These are phyloP conservation scores for Pavo muticus DNA, from an alignment of 2,113 vertebrate species.

Conservation along the genomic window DNA sequence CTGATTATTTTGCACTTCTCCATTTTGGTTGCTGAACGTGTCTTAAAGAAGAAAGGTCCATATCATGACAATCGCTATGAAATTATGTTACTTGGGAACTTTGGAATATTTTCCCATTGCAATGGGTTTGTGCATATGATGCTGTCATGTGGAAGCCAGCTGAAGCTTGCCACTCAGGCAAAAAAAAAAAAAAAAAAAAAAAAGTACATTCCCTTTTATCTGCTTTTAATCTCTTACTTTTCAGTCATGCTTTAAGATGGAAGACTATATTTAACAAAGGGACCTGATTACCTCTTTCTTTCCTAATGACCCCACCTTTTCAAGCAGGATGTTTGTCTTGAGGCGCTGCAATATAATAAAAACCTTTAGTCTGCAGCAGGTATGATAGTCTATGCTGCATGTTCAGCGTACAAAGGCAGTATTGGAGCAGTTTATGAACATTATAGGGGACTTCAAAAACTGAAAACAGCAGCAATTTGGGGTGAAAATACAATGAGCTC, in stretches of 20 bases:
- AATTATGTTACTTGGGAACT: not conserved
- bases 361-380: not conserved
- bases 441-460: not conserved
- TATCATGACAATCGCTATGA: not conserved
- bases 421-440: not conserved
- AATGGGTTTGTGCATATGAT: not conserved
- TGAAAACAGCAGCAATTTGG: not conserved
- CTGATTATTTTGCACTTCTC: not conserved
- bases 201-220: not conserved
- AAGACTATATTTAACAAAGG: not conserved
- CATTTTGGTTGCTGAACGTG: not conserved
- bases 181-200: not conserved
- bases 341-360: not conserved
- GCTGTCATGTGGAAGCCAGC: not conserved
- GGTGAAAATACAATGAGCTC: not conserved
- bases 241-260: not conserved
- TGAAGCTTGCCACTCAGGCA: not conserved
- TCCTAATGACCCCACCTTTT: not conserved
- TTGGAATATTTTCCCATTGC: not conserved
- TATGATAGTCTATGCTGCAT: not conserved
- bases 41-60: not conserved
- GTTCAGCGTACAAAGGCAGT: not conserved
- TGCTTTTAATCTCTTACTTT: conserved; percentile 25
- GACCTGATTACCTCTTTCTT: not conserved
- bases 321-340: conserved; percentile 8